Conservation (phyloP, 2,888 invertebrate genomes). For the Hipparchia sbordonii region DNA sequence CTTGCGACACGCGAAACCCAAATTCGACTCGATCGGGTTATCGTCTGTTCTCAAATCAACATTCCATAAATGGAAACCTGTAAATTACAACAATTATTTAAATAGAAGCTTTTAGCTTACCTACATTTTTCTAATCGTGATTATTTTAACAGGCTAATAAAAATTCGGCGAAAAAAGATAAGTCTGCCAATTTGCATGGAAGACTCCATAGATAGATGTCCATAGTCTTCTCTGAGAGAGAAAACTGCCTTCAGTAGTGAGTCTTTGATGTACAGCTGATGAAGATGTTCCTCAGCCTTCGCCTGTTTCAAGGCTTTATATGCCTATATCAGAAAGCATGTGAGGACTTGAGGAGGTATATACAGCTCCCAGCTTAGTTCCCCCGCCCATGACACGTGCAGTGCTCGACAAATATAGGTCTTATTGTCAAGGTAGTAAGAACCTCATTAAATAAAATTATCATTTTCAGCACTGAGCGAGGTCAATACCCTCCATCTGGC, state of each 20-base stretch:
- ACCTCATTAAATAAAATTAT: conserved; percentile 58
- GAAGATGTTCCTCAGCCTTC: conserved; percentile 82
- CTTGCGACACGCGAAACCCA: conserved; percentile 90
- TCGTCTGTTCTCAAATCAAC: conserved; percentile 91
- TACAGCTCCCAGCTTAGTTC: conserved; percentile 96
- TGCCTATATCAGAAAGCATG: conserved; percentile 82
- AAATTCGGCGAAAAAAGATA: no score
- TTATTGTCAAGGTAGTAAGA: conserved; percentile 62
- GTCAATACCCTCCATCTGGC: conserved; percentile 94
- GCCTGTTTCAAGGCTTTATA: conserved; percentile 86
- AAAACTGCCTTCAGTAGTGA: no score
- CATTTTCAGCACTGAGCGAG: conserved; percentile 94
- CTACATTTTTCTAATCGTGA: no score
- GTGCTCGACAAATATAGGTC: conserved; percentile 79
- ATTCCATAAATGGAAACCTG: conserved; percentile 94
- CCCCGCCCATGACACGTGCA: conserved; percentile 93
- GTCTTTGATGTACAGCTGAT: no score
- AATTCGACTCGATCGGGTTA: conserved; percentile 92
- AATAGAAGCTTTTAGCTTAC: no score
- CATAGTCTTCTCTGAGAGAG: no score
- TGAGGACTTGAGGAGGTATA: conserved; percentile 84
- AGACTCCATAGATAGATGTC: no score
- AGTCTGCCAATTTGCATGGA: not conserved
- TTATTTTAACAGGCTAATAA: no score
- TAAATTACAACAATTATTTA: conserved; percentile 34